Evolutionary conservation across 2,113 vertebrate genomes (phyloP).

Genomic region (Protomyctophum bolini): DNA sequence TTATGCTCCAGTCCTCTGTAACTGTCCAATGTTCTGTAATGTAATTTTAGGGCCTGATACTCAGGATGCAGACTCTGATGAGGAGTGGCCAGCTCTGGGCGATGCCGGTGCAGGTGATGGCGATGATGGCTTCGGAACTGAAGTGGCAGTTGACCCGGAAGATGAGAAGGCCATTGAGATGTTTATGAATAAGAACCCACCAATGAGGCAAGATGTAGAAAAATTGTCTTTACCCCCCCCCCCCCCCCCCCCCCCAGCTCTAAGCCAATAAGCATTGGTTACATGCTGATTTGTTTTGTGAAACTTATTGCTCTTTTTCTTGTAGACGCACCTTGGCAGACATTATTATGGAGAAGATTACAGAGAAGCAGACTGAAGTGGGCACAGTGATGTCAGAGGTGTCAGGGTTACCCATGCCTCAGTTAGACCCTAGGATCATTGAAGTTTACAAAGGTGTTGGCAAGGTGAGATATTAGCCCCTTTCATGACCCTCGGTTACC

Average conservation of each 20-base stretch:
- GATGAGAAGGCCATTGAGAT: constrained; percentile 93
- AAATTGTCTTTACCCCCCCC: background rate
- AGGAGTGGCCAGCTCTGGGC: constrained; percentile 91
- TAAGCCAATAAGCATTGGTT: too few relatives aligned
- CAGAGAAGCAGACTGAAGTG: constrained; percentile 97
- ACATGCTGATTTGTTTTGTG: background rate
- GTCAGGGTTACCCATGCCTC: constrained; percentile 86
- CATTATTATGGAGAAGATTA: constrained; percentile 98
- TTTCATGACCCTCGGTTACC: too few relatives aligned
- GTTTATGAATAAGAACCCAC: constrained; percentile 97
- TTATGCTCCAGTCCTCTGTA: background rate
- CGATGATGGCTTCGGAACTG: constrained; percentile 61
- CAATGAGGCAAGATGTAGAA: constrained; percentile 80
- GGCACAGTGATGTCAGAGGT: constrained; percentile 89
- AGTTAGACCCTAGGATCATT: constrained; percentile 88
- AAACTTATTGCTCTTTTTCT: constrained; percentile 18
- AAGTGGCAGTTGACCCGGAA: constrained; percentile 83
- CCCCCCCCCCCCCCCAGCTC: too few relatives aligned
- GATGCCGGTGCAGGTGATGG: constrained; percentile 66
- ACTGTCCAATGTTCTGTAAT: background rate
- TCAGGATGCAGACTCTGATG: constrained; percentile 84
- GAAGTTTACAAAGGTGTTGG: constrained; percentile 92
- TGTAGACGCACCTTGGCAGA: constrained; percentile 90
- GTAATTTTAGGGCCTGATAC: constrained; percentile 57
- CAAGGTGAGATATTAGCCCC: constrained; percentile 79